Evolutionary conservation across 2,888 invertebrate genomes (phyloP), one percentile per base, ranked within the genome.

Genomic region (Deroplatys truncata): DNA sequence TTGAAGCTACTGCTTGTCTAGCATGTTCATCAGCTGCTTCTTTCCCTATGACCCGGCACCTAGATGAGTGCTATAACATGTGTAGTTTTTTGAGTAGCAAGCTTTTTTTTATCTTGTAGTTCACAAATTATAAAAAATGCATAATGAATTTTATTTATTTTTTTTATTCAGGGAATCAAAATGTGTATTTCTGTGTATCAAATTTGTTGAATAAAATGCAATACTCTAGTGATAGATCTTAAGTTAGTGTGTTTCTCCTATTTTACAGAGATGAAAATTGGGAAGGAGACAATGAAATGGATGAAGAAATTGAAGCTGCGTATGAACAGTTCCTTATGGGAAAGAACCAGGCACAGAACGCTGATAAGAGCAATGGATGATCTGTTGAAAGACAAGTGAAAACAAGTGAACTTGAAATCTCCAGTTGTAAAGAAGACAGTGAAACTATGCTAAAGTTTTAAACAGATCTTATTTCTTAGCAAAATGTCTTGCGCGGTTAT

Each of bases 221-320:
- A 13, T 43, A 43, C 13, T 43, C 13, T 13, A 13, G 1, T 10
- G 43, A 0, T 13, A 43, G 7, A 10, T 13, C 43, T 13, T 43
- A 43, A 13, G 20, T 72, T 5, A 20, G 20, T 20, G 0, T 1
- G 1, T 56, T 56, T 15, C 8, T 5, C 1, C 20, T 82, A 85
- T 90, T 89, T 90, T 89, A 92, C 92, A 72, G 91, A 93, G 93
- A 31, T 29, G 82, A 83, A 35, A 43, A 28, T 43, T 94, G 92
- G 91, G 94, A 95, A 92, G 93, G 94, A 72, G 95, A 95, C 92
- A 94, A 94, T 9, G 95, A 95, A 93, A 95, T 95, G 95, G 95
- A 95, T 91, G 95, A 95, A 92, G 95, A 95, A 92, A 95, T 95
- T 91, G 94, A 94, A 92, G 94, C 93, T 90, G 95, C 95, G 90